Conservation (phyloP, 2,888 invertebrate species). For the Conomelus anceps region DNA sequence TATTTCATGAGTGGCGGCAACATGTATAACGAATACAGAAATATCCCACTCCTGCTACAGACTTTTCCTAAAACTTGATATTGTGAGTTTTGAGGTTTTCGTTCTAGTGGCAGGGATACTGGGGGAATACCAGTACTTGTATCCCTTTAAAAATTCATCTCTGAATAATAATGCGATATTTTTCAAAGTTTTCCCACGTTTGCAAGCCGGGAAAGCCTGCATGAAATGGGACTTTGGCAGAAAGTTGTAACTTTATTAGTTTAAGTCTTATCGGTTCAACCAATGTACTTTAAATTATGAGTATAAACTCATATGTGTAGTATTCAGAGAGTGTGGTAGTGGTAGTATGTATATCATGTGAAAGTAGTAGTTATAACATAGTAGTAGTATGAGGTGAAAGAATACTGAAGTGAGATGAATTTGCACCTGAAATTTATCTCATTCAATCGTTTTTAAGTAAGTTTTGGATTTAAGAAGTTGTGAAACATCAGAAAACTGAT, state of each 20-base stretch:
- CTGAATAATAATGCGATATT: neutral
- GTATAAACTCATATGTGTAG: no score
- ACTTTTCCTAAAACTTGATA: neutral
- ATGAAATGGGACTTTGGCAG: neutral
- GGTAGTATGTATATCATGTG: no score
- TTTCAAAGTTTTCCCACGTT: neutral
- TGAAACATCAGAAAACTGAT: no score
- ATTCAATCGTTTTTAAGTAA: no score
- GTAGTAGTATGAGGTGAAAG: no score
- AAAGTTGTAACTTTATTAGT: neutral
- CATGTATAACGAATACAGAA: neutral
- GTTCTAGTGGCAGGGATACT: no score
- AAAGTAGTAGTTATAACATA: no score
- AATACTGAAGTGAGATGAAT: no score
- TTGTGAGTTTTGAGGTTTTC: no score
- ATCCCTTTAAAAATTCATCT: neutral
- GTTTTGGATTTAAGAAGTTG: no score
- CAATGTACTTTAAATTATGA: no score
- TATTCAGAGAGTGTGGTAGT: neutral
- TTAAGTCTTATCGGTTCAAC: neutral
- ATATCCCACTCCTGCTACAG: neutral
- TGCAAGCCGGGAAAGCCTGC: neutral
- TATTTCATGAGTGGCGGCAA: neutral
- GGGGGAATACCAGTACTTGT: neutral
- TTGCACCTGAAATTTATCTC: no score